These are phyloP conservation scores for Lichenostomus cassidix DNA, from an alignment of 2,113 vertebrate genomes.

Conservation along the genomic window DNA sequence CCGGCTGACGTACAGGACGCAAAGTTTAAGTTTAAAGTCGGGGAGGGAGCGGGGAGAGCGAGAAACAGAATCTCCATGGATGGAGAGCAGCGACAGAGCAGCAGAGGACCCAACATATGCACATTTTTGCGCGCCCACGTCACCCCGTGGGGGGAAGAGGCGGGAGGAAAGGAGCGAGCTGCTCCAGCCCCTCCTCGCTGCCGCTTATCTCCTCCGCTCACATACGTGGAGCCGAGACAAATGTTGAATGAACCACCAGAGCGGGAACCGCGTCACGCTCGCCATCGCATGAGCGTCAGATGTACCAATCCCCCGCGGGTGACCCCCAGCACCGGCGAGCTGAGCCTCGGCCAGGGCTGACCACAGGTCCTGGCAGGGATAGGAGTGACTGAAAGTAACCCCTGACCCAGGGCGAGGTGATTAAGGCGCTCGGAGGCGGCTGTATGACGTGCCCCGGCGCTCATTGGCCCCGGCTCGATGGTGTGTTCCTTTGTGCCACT, in stretches of 20 bases:
- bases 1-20: not conserved
- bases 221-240: not conserved
- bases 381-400: conserved; percentile 55
- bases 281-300: fast-evolving
- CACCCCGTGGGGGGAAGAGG: not conserved
- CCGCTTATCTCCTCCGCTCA: not conserved
- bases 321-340: not conserved
- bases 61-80: not conserved
- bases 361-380: not conserved
- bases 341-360: not conserved
- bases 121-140: not conserved
- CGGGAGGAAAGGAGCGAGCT: not conserved
- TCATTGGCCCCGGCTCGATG: conserved; percentile 72
- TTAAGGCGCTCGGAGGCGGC: not conserved
- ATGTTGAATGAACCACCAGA: not conserved
- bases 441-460: not conserved
- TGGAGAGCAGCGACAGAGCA: not conserved
- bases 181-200: not conserved
- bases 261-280: not conserved
- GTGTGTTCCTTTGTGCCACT: conserved; percentile 70
- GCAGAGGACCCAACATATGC: not conserved
- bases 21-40: not conserved
- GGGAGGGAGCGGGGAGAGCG: not conserved
- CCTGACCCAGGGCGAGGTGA: not conserved
- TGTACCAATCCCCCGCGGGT: fast-evolving